These are phyloP conservation scores for Lepisosteus osseus DNA, from an alignment of 2,113 vertebrate genomes.

Conservation along the genomic window DNA sequence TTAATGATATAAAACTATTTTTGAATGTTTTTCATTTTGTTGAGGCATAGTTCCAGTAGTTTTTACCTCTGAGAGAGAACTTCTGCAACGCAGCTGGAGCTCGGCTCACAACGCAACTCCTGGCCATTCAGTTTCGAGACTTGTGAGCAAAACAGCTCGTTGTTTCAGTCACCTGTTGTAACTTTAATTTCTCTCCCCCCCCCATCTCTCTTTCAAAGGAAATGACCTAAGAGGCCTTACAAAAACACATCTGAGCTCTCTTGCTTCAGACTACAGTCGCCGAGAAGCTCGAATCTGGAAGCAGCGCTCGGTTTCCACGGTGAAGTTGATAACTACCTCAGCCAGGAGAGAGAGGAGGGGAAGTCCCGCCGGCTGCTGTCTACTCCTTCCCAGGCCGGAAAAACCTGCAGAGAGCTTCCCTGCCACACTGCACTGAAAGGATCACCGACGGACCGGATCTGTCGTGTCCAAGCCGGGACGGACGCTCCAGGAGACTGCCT, in stretches of 20 bases:
- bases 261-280: constrained; percentile 72
- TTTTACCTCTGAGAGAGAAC: no score
- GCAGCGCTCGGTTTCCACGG: constrained; percentile 75
- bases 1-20: no score
- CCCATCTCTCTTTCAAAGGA: constrained; percentile 69
- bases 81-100: no score
- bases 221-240: constrained; percentile 97
- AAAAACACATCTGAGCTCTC: constrained; percentile 79
- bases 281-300: constrained; percentile 71
- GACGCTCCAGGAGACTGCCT: constrained; percentile 18
- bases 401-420: constrained; percentile 21
- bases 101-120: no score
- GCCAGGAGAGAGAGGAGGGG: constrained; percentile 67
- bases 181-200: constrained; percentile 40
- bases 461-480: constrained; percentile 55
- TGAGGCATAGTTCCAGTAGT: no score
- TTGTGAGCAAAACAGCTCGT: constrained; percentile 32
- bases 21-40: no score
- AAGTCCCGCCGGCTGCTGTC: constrained; percentile 57
- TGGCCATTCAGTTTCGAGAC: no score
- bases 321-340: constrained; percentile 91
- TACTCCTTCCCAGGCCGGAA: constrained; percentile 44
- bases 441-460: constrained; percentile 86
- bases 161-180: constrained; percentile 54
- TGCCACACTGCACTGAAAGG: constrained; percentile 59